phyloP scores from a whole-genome alignment of 2,888 invertebrate species.

The Spisula subtruncata region DNA sequence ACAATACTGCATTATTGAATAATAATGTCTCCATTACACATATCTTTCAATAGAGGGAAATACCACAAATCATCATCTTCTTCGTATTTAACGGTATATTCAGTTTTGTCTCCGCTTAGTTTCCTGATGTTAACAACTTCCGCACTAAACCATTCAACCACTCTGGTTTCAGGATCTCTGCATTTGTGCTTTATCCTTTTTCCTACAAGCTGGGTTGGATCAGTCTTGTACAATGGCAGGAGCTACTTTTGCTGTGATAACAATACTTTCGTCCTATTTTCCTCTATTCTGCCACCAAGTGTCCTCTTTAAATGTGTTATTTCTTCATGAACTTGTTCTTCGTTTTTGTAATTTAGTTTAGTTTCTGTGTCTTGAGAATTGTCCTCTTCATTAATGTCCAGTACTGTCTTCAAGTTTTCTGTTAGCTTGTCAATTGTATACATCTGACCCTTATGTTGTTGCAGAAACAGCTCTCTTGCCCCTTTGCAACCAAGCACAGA shows the following conservation, averaged over 20 bases:
- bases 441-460: background rate
- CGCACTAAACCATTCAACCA: background rate
- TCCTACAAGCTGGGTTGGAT: background rate
- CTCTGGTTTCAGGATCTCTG: background rate
- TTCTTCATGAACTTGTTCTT: background rate
- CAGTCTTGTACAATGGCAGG: background rate
- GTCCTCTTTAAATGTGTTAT: background rate
- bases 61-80: conserved; percentile 8
- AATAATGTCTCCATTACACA: conserved; percentile 14
- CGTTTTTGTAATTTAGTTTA: background rate
- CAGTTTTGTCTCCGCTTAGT: background rate
- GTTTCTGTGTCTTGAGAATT: background rate
- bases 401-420: background rate
- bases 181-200: background rate
- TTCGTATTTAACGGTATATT: conserved; percentile 21
- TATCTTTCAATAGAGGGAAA: background rate
- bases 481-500: background rate
- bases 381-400: background rate
- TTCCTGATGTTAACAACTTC: background rate
- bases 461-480: background rate
- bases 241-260: background rate
- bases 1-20: background rate
- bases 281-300: background rate
- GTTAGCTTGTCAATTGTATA: background rate
- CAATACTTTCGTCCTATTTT: background rate